Evolutionary conservation across 2,113 vertebrate genomes (phyloP).

Genomic region (Neodontobutis hainanensis): DNA sequence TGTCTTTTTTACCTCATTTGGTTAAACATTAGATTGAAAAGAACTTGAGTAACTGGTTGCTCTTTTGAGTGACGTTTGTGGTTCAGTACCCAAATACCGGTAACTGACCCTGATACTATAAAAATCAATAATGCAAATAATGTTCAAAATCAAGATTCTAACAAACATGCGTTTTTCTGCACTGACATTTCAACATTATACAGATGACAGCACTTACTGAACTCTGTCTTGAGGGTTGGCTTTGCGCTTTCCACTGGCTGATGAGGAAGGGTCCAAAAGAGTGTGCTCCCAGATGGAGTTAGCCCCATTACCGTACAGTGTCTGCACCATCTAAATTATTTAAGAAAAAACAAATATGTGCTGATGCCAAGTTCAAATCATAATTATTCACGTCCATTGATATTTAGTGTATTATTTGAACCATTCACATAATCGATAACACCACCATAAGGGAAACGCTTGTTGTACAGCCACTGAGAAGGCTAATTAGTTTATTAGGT

Average conservation of each 20-base stretch:
- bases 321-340: conserved; percentile 91
- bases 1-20: neutral
- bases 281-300: conserved; percentile 99
- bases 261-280: conserved; percentile 93
- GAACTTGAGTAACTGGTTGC: neutral
- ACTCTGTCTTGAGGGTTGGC: conserved; percentile 96
- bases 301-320: conserved; percentile 93
- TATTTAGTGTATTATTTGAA: too few species aligned
- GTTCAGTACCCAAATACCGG: conserved; percentile 6
- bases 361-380: too few species aligned
- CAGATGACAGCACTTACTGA: conserved; percentile 85
- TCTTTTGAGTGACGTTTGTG: conserved; percentile 16
- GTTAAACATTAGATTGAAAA: neutral
- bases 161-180: conserved; percentile 16
- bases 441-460: too few species aligned
- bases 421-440: conserved; percentile 1
- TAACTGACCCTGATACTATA: conserved; percentile 47
- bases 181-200: conserved; percentile 18
- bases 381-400: too few species aligned
- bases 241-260: conserved; percentile 93
- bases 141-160: conserved; percentile 21
- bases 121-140: conserved; percentile 41
- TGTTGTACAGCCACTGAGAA: too few species aligned
- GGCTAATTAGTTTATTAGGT: neutral
- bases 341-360: too few species aligned